A percentile compares a stretch with the other conserved stretches of the same genome.
phyloP scores from a whole-genome alignment of 2,797 vertebrate genomes.

The Enteromius paludinosus region DNA sequence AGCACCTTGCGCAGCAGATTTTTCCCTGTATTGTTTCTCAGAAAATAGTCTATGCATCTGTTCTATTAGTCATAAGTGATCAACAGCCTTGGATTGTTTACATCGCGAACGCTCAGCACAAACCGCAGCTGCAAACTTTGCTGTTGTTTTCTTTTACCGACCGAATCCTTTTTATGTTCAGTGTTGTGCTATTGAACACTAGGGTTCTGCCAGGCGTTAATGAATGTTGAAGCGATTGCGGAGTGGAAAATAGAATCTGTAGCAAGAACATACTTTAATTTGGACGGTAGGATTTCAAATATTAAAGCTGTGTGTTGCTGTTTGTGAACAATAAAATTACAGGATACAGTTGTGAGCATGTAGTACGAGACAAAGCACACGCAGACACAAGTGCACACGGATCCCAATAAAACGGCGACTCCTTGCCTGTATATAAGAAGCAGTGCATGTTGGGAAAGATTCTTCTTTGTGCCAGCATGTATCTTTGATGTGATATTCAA shows the following conservation, averaged over 20 bases:
- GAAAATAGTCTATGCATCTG: conserved; percentile 79
- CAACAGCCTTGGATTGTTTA: conserved; percentile 79
- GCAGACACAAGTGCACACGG: conserved; percentile 42
- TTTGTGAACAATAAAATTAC: conserved; percentile 29
- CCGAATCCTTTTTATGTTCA: conserved; percentile 12
- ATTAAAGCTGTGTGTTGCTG: conserved; percentile 51
- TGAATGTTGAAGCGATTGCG: conserved; percentile 46
- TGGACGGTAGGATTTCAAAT: conserved; percentile 6
- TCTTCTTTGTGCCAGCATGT: conserved; percentile 81
- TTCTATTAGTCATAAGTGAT: conserved; percentile 65
- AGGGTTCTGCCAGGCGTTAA: conserved; percentile 17
- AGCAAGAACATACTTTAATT: conserved; percentile 18
- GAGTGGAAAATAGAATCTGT: conserved; percentile 24
- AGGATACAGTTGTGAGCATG: conserved; percentile 37
- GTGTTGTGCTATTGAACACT: background rate
- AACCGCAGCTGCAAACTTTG: conserved; percentile 41
- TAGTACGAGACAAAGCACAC: conserved; percentile 31
- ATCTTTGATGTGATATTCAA: conserved; percentile 79
- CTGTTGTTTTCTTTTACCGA: background rate
- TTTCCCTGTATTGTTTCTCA: conserved; percentile 53
- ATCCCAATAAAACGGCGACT: conserved; percentile 53
- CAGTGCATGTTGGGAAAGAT: conserved; percentile 80
- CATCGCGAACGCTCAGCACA: conserved; percentile 77
- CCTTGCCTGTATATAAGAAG: conserved; percentile 72
- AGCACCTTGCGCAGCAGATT: background rate